Evolutionary conservation across 2,888 invertebrate species (phyloP).

Genomic region (Pheosia tremula): DNA sequence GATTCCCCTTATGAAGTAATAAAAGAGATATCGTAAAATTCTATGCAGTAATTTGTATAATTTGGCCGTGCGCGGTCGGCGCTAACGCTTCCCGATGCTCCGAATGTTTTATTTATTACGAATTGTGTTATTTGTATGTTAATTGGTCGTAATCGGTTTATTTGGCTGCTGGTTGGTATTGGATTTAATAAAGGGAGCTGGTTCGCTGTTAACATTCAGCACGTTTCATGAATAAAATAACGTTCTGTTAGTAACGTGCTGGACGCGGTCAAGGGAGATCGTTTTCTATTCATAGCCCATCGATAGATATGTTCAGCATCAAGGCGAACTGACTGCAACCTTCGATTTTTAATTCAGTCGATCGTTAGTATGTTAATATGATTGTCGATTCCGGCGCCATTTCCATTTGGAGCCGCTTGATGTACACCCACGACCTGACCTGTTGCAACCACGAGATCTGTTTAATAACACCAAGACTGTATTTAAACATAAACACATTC

Average conservation of each 20-base stretch:
- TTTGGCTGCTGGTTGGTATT: conserved; percentile 13
- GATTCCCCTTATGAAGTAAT: conserved; percentile 55
- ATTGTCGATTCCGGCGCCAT: conserved; percentile 7
- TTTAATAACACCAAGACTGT: background rate
- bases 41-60: conserved; percentile 64
- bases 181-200: background rate
- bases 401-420: conserved; percentile 10
- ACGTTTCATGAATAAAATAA: no score
- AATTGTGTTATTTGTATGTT: conserved; percentile 41
- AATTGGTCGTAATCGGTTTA: conserved; percentile 32
- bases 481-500: background rate
- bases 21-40: conserved; percentile 54
- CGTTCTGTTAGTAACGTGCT: no score
- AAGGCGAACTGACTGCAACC: conserved; percentile 11
- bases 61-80: conserved; percentile 29
- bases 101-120: conserved; percentile 18
- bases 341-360: conserved; percentile 16
- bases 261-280: no score
- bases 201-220: no score
- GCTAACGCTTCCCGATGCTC: conserved; percentile 23
- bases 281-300: background rate
- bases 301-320: background rate
- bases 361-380: conserved; percentile 19
- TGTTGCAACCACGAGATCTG: background rate
- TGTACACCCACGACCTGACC: background rate